Evolutionary conservation across 2,113 vertebrate species (phyloP), one percentile per base, ranked within the genome.

Genomic region (Chaenocephalus aceratus): DNA sequence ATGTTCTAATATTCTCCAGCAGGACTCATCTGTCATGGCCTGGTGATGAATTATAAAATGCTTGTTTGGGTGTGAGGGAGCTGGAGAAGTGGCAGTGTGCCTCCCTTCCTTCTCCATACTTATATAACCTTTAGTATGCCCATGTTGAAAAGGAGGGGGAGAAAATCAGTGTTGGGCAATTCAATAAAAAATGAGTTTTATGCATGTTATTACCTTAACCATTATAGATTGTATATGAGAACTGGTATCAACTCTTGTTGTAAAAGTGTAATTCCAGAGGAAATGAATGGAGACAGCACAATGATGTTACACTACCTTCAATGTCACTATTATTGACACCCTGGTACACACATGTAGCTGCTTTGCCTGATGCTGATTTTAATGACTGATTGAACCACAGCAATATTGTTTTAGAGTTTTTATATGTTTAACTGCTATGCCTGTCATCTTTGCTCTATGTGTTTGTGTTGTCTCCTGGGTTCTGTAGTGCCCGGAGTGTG

Each of bases 1-100:
- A 98, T 99, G 98, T 99, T 99, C 96, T 99, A 99, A 99, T 99
- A 99, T 99, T 99, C 97, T 97, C 94, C 94, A 96, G 97, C 97
- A 97, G 96, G 97, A 97, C 97, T 98, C 98, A 97, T 99, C 97
- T 99, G 98, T 98, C 98, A 99, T 95, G 95, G 95, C 95, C 95
- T 95, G 94, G 96, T 98, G 98, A 99, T 99, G 97, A 98, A 98
- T 99, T 99, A 98, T 97, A 98, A 98, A 99, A 98, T 96, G 95
- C 97, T 98, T 98, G 96, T 99, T 99, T 98, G 95, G 95, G 84
- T 90, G 93, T 89, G 87, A 88, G 90, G 82, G 89, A 88, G 81
- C 81, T 77, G 79, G 79, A 95, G 95, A 96, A 96, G 78, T 84
- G 79, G 92, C 87, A 85, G 65, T 72, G 64, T 91, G 84, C 87